Evolutionary conservation across 2,797 vertebrate genomes (phyloP).

Genomic region (Danio albolineatus): DNA sequence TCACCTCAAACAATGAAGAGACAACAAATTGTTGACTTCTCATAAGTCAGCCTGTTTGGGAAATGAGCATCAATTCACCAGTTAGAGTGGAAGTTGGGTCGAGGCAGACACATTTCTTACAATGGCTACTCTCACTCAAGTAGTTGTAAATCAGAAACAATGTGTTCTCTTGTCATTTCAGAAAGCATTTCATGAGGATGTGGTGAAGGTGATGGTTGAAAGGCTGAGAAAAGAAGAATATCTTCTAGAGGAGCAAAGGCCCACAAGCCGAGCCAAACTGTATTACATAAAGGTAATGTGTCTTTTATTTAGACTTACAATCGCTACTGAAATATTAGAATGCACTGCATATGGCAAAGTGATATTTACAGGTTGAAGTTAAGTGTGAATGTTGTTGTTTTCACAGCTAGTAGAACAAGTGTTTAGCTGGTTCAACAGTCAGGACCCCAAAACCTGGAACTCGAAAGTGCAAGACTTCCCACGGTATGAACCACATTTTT

Average conservation of each 20-base stretch:
- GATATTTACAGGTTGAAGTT: neutral
- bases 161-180: slow-evolving; percentile 55
- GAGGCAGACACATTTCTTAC: no score
- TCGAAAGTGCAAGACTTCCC: slow-evolving; percentile 77
- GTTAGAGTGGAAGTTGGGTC: no score
- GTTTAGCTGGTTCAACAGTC: slow-evolving; percentile 85
- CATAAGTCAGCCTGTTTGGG: no score
- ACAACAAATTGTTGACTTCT: no score
- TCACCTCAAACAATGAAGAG: no score
- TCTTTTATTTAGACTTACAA: neutral
- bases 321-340: neutral
- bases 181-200: slow-evolving; percentile 80
- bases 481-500: slow-evolving; percentile 69
- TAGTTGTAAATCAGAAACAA: neutral
- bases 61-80: no score
- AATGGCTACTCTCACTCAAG: no score
- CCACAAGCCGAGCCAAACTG: slow-evolving; percentile 67
- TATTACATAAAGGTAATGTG: slow-evolving; percentile 76
- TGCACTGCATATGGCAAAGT: neutral
- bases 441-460: slow-evolving; percentile 82
- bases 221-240: slow-evolving; percentile 72
- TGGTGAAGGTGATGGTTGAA: slow-evolving; percentile 74
- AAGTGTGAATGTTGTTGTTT: neutral
- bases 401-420: slow-evolving; percentile 82
- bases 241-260: slow-evolving; percentile 67